phyloP scores from a whole-genome alignment of 1,140 invertebrate species.

The Tigriopus japonicus region DNA sequence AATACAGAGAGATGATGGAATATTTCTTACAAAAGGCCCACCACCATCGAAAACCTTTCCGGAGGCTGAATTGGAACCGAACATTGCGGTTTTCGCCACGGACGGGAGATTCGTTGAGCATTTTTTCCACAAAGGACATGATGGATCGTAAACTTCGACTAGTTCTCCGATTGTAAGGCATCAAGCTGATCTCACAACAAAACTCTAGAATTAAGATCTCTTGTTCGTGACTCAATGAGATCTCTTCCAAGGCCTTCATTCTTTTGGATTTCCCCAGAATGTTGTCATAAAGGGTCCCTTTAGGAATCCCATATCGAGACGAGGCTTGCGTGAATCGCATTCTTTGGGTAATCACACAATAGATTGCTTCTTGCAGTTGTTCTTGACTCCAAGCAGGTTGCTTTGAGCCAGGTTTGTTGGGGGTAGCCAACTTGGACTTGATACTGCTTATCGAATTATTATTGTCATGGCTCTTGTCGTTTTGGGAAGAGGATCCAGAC shows the following conservation, averaged over 20 bases:
- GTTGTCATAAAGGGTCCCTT: slow-evolving; percentile 56
- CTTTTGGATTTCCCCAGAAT: slow-evolving; percentile 53
- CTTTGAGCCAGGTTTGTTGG: slow-evolving; percentile 25
- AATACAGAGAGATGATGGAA: slow-evolving; percentile 44
- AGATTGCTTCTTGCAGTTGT: slow-evolving; percentile 50
- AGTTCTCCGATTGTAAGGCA: slow-evolving; percentile 48
- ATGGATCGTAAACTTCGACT: slow-evolving; percentile 43
- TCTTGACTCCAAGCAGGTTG: slow-evolving; percentile 51
- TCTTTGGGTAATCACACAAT: slow-evolving; percentile 48
- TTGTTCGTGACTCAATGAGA: slow-evolving; percentile 37
- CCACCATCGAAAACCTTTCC: slow-evolving; percentile 53
- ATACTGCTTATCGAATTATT: no score
- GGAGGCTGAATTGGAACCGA: slow-evolving; percentile 41
- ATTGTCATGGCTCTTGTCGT: no score
- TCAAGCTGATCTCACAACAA: slow-evolving; percentile 47
- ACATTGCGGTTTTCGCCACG: no score
- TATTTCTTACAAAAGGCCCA: slow-evolving; percentile 62
- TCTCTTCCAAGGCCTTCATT: slow-evolving; percentile 50
- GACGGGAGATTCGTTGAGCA: no score
- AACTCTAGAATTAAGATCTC: slow-evolving; percentile 46
- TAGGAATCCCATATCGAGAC: slow-evolving; percentile 46
- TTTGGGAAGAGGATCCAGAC: no score
- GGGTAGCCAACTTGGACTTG: no score
- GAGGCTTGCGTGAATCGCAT: slow-evolving; percentile 56
- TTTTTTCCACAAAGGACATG: slow-evolving; percentile 21